Base-by-base conservation (phyloP, 2,797 vertebrate species). In the Hipposideros larvatus region DNA sequence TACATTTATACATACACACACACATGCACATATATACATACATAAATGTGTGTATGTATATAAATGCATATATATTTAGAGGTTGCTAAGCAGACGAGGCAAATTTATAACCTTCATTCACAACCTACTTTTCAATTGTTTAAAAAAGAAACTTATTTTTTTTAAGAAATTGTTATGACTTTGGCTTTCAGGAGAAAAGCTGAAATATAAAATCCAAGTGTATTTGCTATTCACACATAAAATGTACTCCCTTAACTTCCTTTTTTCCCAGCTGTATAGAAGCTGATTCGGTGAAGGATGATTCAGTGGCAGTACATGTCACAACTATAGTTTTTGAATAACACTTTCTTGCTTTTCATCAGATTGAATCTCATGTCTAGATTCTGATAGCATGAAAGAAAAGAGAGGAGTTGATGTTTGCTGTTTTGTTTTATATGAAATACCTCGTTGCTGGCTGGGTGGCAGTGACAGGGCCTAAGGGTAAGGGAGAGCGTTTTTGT, bases 371-470 rank as follows among this genome's bases (percentile, higher is more conserved):
- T 63, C 37, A 87, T n/a, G 16, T 70, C 41, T 95, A n/a, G n/a
- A n/a, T 37, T 93, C 82, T 93, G 77, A 86, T 96, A 97, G 2
- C 1, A 37, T 87, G 89, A 63, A 78, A 96, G 55, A 71, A 86
- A 94, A 65, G 43, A 71, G 37, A 95, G 93, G 88, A 92, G 34
- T 26, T 18, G 46, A 8, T 71, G 28, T 91, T 79, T 86, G 26
- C 34, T 94, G 5, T 71, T 83, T 37, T 68, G 0, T 55, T 95
- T 97, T 78, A 84, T 18, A 43, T 61, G 15, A 55, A 43, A 77
- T 66, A 65, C 22, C 41, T 46, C n/a, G n/a, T n/a, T 75, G 16
- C 28, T 66, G n/a, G 16, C 28, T 66, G n/a, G 28, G 1, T 87
- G 10, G n/a, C n/a, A 65, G n/a, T 66, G 11, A 19, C n/a, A 24